phyloP scores from a whole-genome alignment of 2,113 vertebrate species.

The Chlorocebus sabaeus region DNA sequence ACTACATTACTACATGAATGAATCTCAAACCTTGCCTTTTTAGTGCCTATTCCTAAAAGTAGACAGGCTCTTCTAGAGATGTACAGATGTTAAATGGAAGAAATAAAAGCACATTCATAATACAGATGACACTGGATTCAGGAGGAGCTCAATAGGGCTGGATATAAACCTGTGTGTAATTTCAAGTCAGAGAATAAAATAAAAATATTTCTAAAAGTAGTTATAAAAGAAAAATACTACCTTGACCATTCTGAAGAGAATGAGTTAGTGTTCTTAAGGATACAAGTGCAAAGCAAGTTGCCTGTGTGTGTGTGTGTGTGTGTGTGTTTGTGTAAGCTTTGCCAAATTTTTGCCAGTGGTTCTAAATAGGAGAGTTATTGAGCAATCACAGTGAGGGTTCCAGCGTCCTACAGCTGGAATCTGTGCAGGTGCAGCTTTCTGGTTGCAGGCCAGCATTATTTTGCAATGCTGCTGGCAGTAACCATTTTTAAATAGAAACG shows the following conservation, averaged over 20 bases:
- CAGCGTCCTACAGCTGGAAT: constrained; percentile 78
- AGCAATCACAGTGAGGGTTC: constrained; percentile 72
- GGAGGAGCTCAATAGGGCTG: neutral
- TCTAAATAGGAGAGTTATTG: constrained; percentile 83
- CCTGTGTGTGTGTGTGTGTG: neutral
- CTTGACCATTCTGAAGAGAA: constrained; percentile 54
- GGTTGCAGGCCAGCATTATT: constrained; percentile 81
- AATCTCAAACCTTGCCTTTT: neutral
- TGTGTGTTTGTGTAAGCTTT: constrained; percentile 68
- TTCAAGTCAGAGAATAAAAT: neutral
- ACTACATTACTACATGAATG: neutral
- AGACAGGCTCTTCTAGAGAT: neutral
- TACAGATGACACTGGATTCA: neutral
- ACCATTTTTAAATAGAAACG: constrained; percentile 80
- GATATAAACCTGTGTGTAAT: neutral
- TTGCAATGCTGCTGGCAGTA: constrained; percentile 81
- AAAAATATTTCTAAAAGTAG: neutral
- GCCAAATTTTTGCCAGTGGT: constrained; percentile 84
- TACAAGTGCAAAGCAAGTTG: constrained; percentile 77
- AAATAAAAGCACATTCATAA: neutral
- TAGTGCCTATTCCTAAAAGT: neutral
- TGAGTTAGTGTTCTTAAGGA: constrained; percentile 77
- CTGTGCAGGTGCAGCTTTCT: constrained; percentile 82
- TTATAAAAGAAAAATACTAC: neutral
- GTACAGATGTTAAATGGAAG: neutral